Percentiles rank a stretch among this genome's conserved stretches.
Conservation (phyloP, 2,113 vertebrate species). For the Macaca mulatta region DNA sequence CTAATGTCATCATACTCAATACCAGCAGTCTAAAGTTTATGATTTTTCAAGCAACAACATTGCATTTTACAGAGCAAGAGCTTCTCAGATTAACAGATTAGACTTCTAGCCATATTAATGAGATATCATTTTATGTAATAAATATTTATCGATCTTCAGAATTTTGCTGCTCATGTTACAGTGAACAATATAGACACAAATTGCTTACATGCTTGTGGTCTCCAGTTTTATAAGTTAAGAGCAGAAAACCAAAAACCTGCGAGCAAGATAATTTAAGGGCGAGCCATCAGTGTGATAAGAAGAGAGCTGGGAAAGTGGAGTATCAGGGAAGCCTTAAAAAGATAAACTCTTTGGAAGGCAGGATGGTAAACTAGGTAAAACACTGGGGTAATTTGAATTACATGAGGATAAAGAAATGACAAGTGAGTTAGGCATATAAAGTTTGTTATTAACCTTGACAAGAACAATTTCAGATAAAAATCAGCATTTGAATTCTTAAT, state of each 20-base stretch:
- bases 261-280: neutral
- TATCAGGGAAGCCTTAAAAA: neutral
- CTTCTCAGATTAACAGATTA: neutral
- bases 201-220: neutral
- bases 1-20: neutral
- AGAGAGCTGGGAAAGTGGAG: fast-evolving
- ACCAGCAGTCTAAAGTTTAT: neutral
- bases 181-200: neutral
- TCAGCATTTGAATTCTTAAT: neutral
- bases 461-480: neutral
- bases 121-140: neutral
- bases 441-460: neutral
- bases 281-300: neutral
- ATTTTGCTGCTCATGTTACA: neutral
- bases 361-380: neutral
- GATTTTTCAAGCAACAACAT: neutral
- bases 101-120: neutral
- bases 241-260: neutral
- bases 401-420: neutral
- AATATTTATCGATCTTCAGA: neutral
- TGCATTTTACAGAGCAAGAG: neutral
- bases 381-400: neutral
- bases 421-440: neutral
- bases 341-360: neutral
- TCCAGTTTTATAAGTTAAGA: neutral